A percentile compares a stretch with the other conserved stretches of the same genome.
phyloP scores from a whole-genome alignment of 92 coral and sea anemone genomes.

The Palythoa heliodiscus region DNA sequence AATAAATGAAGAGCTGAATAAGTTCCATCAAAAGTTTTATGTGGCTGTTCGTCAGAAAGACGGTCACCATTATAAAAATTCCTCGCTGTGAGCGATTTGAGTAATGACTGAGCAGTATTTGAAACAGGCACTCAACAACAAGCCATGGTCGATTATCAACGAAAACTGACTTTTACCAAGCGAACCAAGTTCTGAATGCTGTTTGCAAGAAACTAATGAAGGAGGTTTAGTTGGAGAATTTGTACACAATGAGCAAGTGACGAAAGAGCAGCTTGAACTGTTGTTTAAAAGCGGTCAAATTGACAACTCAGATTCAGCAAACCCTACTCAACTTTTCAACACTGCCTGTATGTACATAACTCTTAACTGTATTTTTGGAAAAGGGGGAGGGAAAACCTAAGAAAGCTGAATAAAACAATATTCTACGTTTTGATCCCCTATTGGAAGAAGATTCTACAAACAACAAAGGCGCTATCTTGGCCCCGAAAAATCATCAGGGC shows the following conservation, averaged over 20 bases:
- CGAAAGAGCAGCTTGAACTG: slow-evolving; percentile 25
- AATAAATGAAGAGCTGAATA: no score
- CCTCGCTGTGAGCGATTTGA: no score
- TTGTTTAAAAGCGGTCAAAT: slow-evolving; percentile 28
- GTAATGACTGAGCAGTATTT: no score
- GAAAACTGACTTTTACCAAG: background rate
- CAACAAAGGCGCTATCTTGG: background rate
- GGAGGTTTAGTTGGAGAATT: slow-evolving; percentile 12
- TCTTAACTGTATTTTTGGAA: slow-evolving; percentile 2
- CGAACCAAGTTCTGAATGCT: background rate
- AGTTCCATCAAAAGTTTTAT: no score
- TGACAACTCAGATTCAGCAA: slow-evolving; percentile 10
- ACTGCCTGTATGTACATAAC: slow-evolving; percentile 39
- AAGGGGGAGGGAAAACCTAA: background rate
- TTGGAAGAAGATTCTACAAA: slow-evolving; percentile 11
- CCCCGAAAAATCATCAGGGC: no score
- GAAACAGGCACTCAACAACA: no score
- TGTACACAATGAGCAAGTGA: slow-evolving; percentile 23
- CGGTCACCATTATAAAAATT: no score
- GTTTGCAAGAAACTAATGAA: slow-evolving; percentile 19
- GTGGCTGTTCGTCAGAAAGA: no score
- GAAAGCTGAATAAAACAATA: slow-evolving; percentile 22
- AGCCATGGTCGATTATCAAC: background rate
- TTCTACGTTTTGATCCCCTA: slow-evolving; percentile 18
- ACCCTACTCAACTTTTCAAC: slow-evolving; percentile 34